Conservation (phyloP, 2,113 vertebrate genomes). For the Pogonocichla stellata region DNA sequence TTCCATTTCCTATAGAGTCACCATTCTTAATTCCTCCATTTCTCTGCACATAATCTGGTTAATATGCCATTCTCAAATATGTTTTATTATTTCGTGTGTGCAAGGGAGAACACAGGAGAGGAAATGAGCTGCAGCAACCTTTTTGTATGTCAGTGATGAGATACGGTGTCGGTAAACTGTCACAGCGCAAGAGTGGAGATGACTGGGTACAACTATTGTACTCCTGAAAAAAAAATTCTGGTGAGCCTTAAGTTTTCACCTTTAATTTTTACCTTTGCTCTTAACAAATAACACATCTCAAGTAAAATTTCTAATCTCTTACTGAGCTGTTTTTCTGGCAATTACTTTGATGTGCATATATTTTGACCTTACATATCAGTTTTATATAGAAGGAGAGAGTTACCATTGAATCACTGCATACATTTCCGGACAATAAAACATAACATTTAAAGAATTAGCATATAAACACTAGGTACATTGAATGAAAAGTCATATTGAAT, state of each 20-base stretch:
- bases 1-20: not conserved
- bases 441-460: not conserved
- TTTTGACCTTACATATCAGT: not conserved
- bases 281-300: not conserved
- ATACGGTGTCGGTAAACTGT: accelerated
- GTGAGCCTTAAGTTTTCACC: not conserved
- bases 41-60: not conserved
- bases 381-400: not conserved
- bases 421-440: not conserved
- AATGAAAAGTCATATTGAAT: not conserved
- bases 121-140: not conserved
- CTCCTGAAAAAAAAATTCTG: not conserved
- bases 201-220: not conserved
- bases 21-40: not conserved
- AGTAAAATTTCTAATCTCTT: not conserved
- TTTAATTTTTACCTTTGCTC: not conserved
- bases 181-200: not conserved
- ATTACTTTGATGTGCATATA: not conserved
- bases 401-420: not conserved
- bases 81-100: not conserved
- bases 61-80: not conserved
- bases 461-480: not conserved
- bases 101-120: not conserved
- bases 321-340: not conserved
- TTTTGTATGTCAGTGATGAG: not conserved